Evolutionary conservation across 2,888 invertebrate species (phyloP), one percentile per base, ranked within the genome.

Genomic region (Tryphoninae sp.): DNA sequence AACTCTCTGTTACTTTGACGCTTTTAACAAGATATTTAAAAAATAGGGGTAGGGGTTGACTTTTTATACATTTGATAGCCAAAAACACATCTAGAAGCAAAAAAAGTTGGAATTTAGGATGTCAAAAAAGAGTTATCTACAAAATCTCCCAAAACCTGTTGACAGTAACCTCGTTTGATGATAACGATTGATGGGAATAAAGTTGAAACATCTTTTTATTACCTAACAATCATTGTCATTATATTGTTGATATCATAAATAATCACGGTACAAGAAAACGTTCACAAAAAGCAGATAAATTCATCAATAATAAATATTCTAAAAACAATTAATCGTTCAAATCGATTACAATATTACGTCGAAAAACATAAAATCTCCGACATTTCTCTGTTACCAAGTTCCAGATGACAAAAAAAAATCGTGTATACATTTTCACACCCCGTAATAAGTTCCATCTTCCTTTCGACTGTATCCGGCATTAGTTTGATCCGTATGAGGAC

Each of bases 391-490:
- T 45, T n/a, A n/a, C 26, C 13, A 4, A 22, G 22, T 4, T 55
- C 13, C n/a, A 22, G n/a, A 23, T 23, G 49, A 62, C 16, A 22
- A 16, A 26, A 26, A 1, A 6, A 59, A 2, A 26, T 0, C 16
- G 7, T 33, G 40, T 7, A 45, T 55, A 33, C 59, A 51, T 40
- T 64, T 65, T 90, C 86, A 91, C 84, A 90, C 88, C 84, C 88
- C 86, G 85, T 89, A 91, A 85, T 88, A 90, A 75, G 91, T 89
- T 84, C 91, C 96, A 59, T 95, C 95, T 7, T 95, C 94, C 91
- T 97, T 96, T 86, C 97, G 94, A 79, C 96, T 96, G 92, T 95
- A 97, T 2, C 97, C 97, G 81, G 96, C 96, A 91, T 96, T 96
- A 26, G 96, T 96, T 91, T 96, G 94, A 84, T 96, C 96, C 13